Conservation (phyloP, 2,113 vertebrate species). For the Syrmaticus mikado region DNA sequence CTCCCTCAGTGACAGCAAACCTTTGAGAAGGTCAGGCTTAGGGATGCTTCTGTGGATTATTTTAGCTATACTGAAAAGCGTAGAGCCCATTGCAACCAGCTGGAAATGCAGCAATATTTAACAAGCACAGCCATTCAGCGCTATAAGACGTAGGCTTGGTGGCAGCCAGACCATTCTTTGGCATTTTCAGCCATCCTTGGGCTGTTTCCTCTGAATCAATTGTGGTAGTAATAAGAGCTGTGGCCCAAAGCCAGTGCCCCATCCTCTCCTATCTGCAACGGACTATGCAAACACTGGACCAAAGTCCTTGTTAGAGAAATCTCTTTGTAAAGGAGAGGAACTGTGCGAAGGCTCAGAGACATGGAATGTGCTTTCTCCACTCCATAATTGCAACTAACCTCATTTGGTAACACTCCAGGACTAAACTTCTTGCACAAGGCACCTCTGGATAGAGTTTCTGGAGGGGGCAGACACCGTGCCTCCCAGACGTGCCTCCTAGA, state of each 20-base stretch:
- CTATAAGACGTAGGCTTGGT: background rate
- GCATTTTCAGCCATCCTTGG: background rate
- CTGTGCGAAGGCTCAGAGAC: background rate
- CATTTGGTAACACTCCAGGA: slow-evolving; percentile 27
- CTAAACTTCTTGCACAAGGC: slow-evolving; percentile 18
- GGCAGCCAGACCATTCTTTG: background rate
- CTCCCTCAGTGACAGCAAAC: background rate
- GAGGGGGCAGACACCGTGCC: background rate
- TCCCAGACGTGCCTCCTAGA: background rate
- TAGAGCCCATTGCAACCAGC: background rate
- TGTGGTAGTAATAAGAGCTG: background rate
- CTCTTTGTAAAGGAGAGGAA: background rate
- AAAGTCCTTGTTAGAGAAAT: background rate
- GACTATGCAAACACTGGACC: background rate
- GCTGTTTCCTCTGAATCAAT: background rate
- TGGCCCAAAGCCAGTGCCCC: background rate
- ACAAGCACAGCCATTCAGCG: background rate
- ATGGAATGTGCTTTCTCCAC: slow-evolving; percentile 19
- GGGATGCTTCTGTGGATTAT: background rate
- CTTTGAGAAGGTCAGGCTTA: background rate
- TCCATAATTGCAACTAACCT: background rate
- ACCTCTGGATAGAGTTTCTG: slow-evolving; percentile 36
- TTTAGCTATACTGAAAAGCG: background rate
- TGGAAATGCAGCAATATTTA: background rate
- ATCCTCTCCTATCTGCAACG: background rate